Base-by-base conservation (phyloP, 2,113 vertebrate genomes). In the Phaethon lepturus region DNA sequence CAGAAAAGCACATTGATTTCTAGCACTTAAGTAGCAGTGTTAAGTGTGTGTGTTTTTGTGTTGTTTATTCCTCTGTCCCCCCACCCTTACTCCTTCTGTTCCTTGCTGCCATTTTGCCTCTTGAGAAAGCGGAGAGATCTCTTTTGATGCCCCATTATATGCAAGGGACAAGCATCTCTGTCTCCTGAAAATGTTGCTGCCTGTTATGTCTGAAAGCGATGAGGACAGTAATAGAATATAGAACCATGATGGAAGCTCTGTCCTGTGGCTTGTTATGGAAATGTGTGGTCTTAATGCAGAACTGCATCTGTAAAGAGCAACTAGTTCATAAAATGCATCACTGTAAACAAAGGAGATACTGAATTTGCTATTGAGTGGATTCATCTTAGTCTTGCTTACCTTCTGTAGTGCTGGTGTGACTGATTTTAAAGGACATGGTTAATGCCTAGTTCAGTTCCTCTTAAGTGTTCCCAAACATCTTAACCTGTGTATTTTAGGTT, bases 271-370 rank as follows among this genome's bases (percentile, higher is more conserved):
- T 59, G 44, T 19, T 40, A 12, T 1, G 20, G 64, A 35, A 18
- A 42, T 10, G 24, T 16, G 72, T 6, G 56, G 33, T 50, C 49
- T 62, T 24, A 26, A 19, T 9, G 1, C 26, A 5, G 72, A 29
- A 26, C 12, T 28, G 7, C 17, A 17, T 35, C 44, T 29, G 1
- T 5, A 17, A 31, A 45, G 31, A 67, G 53, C 42, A n/a, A 5
- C 16, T 22, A 2, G 33, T 17, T 84, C 18, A 10, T 22, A 3
- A 29, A 62, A 47, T 11, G 1, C 0, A 13, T 12, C 17, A 1
- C 35, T 4, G 1, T 20, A 24, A 45, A 50, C 33, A 25, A 12
- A 67, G 60, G 50, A 50, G 71, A 9, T 16, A 7, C 71, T 49
- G 85, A 10, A 0, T 28, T 40, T 53, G 78, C 33, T 53, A 2